Evolutionary conservation across 1,140 invertebrate genomes (phyloP), one percentile per base, ranked within the genome.

Genomic region (Drosophila fuyamai): DNA sequence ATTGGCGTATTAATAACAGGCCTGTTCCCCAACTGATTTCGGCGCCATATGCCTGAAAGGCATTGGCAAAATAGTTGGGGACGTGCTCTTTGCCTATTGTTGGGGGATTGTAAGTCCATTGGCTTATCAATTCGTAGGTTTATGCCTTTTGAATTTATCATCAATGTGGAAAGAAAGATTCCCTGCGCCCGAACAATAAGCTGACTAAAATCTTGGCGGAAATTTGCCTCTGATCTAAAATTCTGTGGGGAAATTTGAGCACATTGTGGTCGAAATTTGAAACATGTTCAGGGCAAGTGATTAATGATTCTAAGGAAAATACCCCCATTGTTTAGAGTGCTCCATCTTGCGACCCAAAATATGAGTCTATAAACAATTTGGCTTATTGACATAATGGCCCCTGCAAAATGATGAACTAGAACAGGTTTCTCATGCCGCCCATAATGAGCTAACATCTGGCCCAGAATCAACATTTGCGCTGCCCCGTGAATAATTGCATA

Each of bases 341-440:
- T 47, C 1, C 16, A 4, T 55, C 29, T 10, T 38, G 36, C 14
- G 6, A 12, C 38, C n/a, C 32, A 43, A 65, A 53, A 36, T 71
- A 53, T 54, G 65, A 32, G 50, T 53, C 60, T 46, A 67, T 74
- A 79, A 74, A 65, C 83, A 83, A 78, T 81, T 89, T 79, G 60
- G 70, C 84, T 89, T 89, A 88, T 88, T 80, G 79, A 63, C 84
- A 89, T 83, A 89, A 88, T 88, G 68, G 68, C 57, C 50, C 12
- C 27, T 5, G 18, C 44, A 60, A 63, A 70, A 76, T 72, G 62
- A 76, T 68, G 61, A 74, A 81, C 83, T 82, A 53, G 9, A 53
- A 51, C 16, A 16, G 48, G 48, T 35, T 51, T 53, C 74, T 57
- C 44, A 46, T 50, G 35, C 60, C 5, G 38, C 27, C 5, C 55